Evolutionary conservation across 2,888 invertebrate genomes (phyloP).

Genomic region (Stenodema calcarata): DNA sequence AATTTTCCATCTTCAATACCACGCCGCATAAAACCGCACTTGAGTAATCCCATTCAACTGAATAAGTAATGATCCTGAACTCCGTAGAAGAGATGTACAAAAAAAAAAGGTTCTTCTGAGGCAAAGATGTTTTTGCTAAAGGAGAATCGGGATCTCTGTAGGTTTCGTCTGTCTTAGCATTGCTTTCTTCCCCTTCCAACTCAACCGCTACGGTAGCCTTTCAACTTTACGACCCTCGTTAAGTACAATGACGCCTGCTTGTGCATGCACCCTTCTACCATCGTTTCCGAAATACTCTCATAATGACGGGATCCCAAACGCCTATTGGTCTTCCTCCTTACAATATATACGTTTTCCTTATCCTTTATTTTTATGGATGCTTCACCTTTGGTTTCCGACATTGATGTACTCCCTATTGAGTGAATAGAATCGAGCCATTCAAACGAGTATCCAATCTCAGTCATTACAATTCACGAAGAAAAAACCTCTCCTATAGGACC

Average conservation of each 20-base stretch:
- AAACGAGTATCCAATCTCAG: too few relatives aligned
- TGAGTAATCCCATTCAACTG: neutral
- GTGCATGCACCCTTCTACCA: neutral
- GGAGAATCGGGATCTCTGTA: neutral
- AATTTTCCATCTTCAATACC: too few relatives aligned
- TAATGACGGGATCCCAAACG: conserved; percentile 1
- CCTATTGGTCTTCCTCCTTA: neutral
- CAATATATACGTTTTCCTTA: neutral
- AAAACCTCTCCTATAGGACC: too few relatives aligned
- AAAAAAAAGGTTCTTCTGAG: neutral
- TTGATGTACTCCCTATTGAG: neutral
- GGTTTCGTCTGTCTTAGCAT: neutral
- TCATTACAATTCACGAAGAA: too few relatives aligned
- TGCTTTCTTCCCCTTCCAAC: neutral
- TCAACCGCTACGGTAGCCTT: neutral
- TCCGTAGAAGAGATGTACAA: neutral
- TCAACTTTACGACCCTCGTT: conserved; percentile 13
- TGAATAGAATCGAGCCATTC: neutral
- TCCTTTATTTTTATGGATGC: neutral
- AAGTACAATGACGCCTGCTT: conserved; percentile 16
- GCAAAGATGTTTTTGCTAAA: neutral
- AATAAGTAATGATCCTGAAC: neutral
- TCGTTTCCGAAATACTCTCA: neutral
- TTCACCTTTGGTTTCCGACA: neutral
- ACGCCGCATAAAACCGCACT: neutral